Conservation (phyloP, 1,140 invertebrate species). For the Neelides sp. region DNA sequence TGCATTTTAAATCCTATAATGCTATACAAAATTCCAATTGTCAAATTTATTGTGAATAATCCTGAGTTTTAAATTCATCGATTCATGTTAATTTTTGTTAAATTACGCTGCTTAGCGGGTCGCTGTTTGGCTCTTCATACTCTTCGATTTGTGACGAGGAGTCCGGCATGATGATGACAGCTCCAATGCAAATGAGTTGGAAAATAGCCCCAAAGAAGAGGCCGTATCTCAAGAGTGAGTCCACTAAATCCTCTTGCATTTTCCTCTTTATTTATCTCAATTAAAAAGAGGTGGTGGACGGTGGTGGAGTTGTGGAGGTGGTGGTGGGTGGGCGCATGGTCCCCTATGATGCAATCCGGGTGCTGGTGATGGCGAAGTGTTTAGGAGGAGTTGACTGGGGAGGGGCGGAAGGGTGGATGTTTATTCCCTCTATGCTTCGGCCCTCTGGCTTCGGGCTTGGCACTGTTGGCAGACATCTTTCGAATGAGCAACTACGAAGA, state of each 20-base stretch:
- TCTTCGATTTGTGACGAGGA: slow-evolving; percentile 33
- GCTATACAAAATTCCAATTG: too few species aligned
- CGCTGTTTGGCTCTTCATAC: not conserved
- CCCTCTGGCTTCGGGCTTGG: slow-evolving; percentile 20
- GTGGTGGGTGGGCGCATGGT: not conserved
- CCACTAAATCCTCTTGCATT: slow-evolving; percentile 42
- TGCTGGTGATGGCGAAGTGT: too few species aligned
- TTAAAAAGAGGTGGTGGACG: not conserved
- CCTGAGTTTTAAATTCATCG: too few species aligned
- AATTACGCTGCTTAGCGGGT: too few species aligned
- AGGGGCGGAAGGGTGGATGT: too few species aligned
- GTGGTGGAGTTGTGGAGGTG: not conserved
- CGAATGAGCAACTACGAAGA: slow-evolving; percentile 10
- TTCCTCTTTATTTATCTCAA: slow-evolving; percentile 17
- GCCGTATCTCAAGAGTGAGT: slow-evolving; percentile 50
- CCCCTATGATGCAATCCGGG: too few species aligned
- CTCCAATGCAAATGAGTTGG: slow-evolving; percentile 51
- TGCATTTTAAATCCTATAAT: too few species aligned
- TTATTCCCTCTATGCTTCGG: slow-evolving; percentile 1
- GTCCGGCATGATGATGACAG: slow-evolving; percentile 48
- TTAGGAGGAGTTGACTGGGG: too few species aligned
- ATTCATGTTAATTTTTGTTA: not conserved
- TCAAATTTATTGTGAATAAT: too few species aligned
- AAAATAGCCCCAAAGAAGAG: slow-evolving; percentile 56
- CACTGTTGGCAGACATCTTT: slow-evolving; percentile 23